These are phyloP conservation scores for Patella pellucida DNA, from an alignment of 2,888 invertebrate genomes.

Conservation along the genomic window DNA sequence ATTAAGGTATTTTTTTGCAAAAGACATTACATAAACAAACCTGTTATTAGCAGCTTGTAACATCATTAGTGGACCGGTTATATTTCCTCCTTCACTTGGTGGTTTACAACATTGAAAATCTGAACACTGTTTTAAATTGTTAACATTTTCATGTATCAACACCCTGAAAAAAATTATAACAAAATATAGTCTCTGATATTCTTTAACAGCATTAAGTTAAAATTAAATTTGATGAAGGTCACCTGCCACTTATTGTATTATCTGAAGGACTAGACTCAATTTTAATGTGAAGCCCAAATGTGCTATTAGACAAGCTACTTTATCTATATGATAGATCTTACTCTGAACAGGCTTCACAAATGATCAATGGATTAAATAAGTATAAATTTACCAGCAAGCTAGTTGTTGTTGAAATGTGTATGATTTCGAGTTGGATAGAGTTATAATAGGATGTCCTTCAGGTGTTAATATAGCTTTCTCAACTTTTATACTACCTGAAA, in stretches of 20 bases:
- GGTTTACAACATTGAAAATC: conserved; percentile 59
- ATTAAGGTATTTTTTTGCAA: too few species aligned
- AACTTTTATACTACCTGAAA: conserved; percentile 49
- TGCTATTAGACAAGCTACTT: too few species aligned
- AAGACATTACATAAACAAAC: neutral
- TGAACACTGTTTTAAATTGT: conserved; percentile 69
- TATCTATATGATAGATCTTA: neutral
- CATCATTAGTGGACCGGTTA: neutral
- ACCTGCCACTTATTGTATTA: too few species aligned
- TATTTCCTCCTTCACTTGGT: neutral
- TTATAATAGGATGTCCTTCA: conserved; percentile 85
- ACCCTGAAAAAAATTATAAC: conserved; percentile 43
- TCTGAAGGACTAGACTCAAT: too few species aligned
- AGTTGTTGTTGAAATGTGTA: conserved; percentile 86
- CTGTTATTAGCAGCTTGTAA: conserved; percentile 1
- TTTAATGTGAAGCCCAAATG: too few species aligned
- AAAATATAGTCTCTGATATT: too few species aligned
- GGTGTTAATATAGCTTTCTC: conserved; percentile 76
- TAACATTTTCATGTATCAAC: conserved; percentile 57
- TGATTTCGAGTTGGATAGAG: conserved; percentile 87
- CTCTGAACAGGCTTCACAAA: neutral
- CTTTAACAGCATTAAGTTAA: too few species aligned
- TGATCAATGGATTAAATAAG: neutral
- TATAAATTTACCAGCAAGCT: conserved; percentile 73
- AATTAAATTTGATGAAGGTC: too few species aligned